Evolutionary conservation across 2,797 vertebrate genomes (phyloP), one percentile per base, ranked within the genome.

Genomic region (Corythornis leucogaster): DNA sequence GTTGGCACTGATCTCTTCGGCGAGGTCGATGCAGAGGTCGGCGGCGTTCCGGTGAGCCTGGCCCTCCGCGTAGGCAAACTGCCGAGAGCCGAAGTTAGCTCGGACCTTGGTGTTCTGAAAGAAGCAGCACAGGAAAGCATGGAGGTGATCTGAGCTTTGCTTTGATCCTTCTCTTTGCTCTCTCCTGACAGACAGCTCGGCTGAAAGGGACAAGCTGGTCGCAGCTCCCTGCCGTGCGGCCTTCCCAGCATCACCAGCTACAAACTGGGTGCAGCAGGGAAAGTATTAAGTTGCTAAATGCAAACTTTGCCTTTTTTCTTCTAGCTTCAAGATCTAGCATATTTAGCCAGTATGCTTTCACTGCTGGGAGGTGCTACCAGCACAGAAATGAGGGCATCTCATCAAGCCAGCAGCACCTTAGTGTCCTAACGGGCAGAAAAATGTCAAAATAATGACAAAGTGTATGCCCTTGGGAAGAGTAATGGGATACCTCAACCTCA

Each of bases 1-100:
- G 97, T 99, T 99, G 85, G 99, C 99, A 2, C 99, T 99, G 87
- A 99, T 99, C 97, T 99, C 99, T 83, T 99, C 99, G 2, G 99
- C 99, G 11, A 99, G 97, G 96, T 99, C 99, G 4, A 99, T 97
- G 87, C 99, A 99, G 69, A 99, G 96, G 96, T 99, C 99, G 0
- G 99, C 99, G 0, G 99, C 99, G 2, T 99, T 99, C 71, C 99
- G 98, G 97, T 99, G 99, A 14, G 99, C 99, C 96, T 99, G 99
- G 12, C 99, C 99, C 96, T 99, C 99, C 1, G 99, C 99, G 1
- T 98, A 99, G 10, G 99, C 98, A 70, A 99, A 99, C 1, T 98
- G 98, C 2, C 98, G 98, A 78, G 97, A 99, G 62, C 99, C 99
- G 83, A 99, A 99, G 97, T 99, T 99, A 30, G 99, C 99, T 12